Evolutionary conservation across 1,140 invertebrate genomes (phyloP).

Genomic region (Papilio polyxenes): DNA sequence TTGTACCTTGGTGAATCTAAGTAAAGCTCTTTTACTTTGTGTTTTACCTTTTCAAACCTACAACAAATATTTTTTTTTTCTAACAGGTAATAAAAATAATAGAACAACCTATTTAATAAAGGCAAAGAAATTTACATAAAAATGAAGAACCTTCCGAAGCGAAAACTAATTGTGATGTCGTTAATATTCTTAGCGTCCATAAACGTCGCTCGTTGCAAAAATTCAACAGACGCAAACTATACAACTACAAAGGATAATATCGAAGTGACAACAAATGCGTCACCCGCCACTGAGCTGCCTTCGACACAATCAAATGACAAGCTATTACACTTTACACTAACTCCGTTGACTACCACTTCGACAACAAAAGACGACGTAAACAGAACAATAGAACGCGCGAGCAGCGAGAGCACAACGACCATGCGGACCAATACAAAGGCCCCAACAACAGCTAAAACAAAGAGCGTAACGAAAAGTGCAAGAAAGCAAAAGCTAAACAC

Average conservation of each 20-base stretch:
- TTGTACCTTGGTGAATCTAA: not conserved
- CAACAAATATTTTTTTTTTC: not conserved
- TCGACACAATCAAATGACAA: conserved; percentile 52
- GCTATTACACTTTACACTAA: conserved; percentile 58
- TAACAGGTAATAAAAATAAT: not conserved
- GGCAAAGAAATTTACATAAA: not conserved
- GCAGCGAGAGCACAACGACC: conserved; percentile 58
- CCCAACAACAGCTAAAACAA: conserved; percentile 63
- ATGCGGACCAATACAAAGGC: conserved; percentile 56
- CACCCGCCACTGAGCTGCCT: conserved; percentile 47
- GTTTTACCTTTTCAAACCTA: not conserved
- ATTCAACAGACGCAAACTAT: conserved; percentile 38
- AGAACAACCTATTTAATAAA: not conserved
- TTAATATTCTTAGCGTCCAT: conserved; percentile 54
- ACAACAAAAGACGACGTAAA: conserved; percentile 65
- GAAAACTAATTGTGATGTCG: conserved; percentile 43
- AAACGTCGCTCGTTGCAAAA: conserved; percentile 46
- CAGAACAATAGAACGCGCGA: conserved; percentile 61
- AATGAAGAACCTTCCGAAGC: conserved; percentile 29
- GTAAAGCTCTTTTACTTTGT: not conserved
- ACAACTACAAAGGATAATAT: conserved; percentile 50
- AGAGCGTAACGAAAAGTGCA: conserved; percentile 68
- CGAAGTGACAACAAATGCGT: conserved; percentile 50
- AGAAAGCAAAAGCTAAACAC: conserved; percentile 72
- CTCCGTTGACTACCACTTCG: conserved; percentile 53